A percentile compares a stretch with the other conserved stretches of the same genome.
Conservation (phyloP, 2,888 invertebrate genomes). For the Julus scandinavius region DNA sequence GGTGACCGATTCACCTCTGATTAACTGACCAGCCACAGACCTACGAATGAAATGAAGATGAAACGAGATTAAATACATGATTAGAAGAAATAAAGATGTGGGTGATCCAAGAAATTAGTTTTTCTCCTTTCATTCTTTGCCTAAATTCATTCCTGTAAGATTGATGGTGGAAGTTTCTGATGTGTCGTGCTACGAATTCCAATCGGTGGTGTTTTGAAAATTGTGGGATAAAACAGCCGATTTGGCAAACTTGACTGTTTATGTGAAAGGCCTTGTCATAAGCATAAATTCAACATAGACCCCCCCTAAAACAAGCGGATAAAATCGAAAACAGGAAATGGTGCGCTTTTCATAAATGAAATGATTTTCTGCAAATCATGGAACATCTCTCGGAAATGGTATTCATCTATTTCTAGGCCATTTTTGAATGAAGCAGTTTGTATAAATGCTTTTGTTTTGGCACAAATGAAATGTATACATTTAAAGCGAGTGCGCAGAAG, state of each 20-base stretch:
- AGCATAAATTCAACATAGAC: background rate
- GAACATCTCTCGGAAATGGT: background rate
- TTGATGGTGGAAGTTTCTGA: background rate
- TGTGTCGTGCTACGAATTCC: background rate
- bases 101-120: background rate
- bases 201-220: background rate
- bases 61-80: constrained; percentile 6
- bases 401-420: background rate
- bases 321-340: background rate
- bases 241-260: background rate
- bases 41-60: constrained; percentile 66
- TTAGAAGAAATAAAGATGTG: background rate
- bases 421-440: background rate
- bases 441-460: background rate
- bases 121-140: background rate
- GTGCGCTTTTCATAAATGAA: background rate
- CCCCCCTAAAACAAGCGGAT: background rate
- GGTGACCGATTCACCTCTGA: constrained; percentile 80
- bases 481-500: background rate
- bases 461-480: background rate
- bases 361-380: background rate
- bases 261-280: background rate
- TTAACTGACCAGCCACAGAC: constrained; percentile 82
- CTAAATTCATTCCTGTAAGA: background rate
- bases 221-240: background rate